phyloP scores from a whole-genome alignment of 2,797 vertebrate genomes.

The Sciurus vulgaris region DNA sequence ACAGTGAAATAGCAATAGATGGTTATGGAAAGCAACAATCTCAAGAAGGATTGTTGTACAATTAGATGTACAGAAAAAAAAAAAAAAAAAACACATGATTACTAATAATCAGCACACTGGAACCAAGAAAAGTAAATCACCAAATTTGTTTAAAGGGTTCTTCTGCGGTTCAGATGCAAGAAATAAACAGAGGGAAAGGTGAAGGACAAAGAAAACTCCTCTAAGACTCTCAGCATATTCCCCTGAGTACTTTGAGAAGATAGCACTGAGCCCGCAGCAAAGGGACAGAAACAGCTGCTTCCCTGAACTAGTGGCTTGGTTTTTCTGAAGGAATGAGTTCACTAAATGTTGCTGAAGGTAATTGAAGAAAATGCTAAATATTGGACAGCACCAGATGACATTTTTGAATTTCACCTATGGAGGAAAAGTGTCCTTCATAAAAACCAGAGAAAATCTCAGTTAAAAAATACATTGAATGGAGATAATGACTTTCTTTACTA shows the following conservation, averaged over 20 bases:
- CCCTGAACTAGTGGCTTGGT: neutral
- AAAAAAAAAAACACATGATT: neutral
- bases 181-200: neutral
- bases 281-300: neutral
- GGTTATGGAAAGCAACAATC: neutral
- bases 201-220: neutral
- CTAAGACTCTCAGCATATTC: neutral
- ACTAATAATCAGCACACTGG: neutral
- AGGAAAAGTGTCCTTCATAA: neutral
- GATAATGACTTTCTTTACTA: neutral
- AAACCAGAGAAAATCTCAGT: neutral
- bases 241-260: neutral
- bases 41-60: no score
- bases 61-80: neutral
- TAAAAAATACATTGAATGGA: neutral
- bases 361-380: neutral
- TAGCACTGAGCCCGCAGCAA: neutral
- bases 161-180: neutral
- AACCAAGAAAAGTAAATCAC: neutral
- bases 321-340: neutral
- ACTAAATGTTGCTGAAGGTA: neutral
- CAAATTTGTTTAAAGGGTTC: neutral
- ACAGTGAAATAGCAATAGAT: neutral
- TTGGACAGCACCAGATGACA: no score
- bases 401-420: neutral